phyloP scores from a whole-genome alignment of 2,797 vertebrate genomes.

The Strix occidentalis region DNA sequence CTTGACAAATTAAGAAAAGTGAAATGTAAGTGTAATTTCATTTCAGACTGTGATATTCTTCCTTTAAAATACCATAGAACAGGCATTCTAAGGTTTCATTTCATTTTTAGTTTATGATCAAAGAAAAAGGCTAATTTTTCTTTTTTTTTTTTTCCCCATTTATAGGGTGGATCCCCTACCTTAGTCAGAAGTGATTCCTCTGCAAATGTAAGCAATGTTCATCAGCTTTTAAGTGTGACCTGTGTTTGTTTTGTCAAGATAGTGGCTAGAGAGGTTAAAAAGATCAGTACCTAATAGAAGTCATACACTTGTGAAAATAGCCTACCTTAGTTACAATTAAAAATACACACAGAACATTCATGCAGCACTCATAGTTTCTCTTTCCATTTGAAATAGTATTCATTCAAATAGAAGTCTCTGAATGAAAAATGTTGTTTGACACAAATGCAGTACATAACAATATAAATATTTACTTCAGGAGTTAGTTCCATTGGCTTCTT shows the following conservation, averaged over 20 bases:
- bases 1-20: neutral
- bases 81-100: neutral
- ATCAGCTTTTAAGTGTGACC: neutral
- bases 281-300: neutral
- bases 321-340: neutral
- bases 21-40: neutral
- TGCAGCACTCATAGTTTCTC: neutral
- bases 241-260: neutral
- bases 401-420: neutral
- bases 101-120: neutral
- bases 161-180: constrained; percentile 20
- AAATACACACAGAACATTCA: neutral
- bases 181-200: constrained; percentile 54
- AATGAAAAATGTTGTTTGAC: neutral
- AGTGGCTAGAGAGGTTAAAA: neutral
- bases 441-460: neutral
- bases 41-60: neutral
- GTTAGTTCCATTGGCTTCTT: neutral
- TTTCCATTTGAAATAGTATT: neutral
- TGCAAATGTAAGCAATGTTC: constrained; percentile 35
- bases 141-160: neutral
- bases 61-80: neutral
- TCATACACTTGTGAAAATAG: neutral
- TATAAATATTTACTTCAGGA: neutral
- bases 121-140: neutral